Conservation (phyloP, 2,888 invertebrate genomes). For the Ochropleura leucogaster region DNA sequence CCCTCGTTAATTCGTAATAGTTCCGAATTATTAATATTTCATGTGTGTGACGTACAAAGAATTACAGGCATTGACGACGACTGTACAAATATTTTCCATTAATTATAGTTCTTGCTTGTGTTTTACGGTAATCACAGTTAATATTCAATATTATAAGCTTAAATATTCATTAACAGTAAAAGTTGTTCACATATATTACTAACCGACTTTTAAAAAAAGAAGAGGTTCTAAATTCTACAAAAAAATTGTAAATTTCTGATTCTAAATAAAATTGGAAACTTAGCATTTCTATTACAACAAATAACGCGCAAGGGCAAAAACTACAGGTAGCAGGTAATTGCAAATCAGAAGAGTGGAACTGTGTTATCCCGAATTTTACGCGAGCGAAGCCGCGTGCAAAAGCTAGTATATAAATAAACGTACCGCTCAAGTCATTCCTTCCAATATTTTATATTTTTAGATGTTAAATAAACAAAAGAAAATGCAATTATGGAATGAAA, state of each 20-base stretch:
- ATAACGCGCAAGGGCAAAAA: no score
- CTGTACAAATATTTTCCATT: constrained; percentile 14
- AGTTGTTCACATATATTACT: neutral
- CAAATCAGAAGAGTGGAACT: no score
- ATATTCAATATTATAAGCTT: neutral
- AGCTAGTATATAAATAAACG: no score
- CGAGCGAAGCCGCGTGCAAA: no score
- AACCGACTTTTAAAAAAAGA: no score
- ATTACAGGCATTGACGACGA: constrained; percentile 11
- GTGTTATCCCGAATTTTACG: no score
- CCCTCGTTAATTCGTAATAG: constrained; percentile 37
- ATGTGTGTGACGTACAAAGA: constrained; percentile 40
- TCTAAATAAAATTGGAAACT: no score
- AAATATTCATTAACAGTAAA: neutral
- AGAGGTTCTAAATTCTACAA: no score
- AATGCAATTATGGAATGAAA: neutral
- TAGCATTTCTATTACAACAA: no score
- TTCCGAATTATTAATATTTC: constrained; percentile 33
- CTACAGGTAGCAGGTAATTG: no score
- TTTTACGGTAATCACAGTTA: neutral
- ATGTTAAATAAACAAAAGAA: neutral
- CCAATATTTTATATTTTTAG: no score
- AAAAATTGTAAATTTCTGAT: no score
- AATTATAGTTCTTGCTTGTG: neutral
- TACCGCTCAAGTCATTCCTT: constrained; percentile 3